Evolutionary conservation across 2,113 vertebrate species (phyloP).

Genomic region (Dicrurus megarhynchus): DNA sequence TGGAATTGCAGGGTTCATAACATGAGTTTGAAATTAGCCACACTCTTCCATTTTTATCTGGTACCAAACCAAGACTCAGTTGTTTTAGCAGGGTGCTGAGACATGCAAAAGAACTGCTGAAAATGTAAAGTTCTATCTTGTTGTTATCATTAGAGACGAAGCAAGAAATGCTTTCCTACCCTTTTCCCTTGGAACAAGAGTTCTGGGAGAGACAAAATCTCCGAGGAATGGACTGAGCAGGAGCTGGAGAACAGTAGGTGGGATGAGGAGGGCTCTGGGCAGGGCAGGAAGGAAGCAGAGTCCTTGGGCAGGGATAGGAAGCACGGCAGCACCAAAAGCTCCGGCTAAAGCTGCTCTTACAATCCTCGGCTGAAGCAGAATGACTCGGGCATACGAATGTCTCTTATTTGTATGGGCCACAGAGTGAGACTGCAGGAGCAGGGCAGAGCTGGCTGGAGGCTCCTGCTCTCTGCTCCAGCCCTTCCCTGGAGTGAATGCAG

Average conservation of each 20-base stretch:
- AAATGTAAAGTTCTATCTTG: background rate
- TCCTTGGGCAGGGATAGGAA: accelerated
- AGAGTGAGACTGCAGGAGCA: background rate
- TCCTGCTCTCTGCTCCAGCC: background rate
- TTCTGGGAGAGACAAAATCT: background rate
- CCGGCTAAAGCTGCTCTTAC: background rate
- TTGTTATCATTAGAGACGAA: background rate
- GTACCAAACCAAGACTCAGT: background rate
- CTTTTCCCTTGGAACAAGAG: background rate
- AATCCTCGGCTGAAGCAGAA: background rate
- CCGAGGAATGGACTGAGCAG: background rate
- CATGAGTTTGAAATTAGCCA: background rate
- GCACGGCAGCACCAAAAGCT: background rate
- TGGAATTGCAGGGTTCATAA: accelerated
- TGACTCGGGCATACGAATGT: accelerated
- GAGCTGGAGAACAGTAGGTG: background rate
- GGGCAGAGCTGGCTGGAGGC: background rate
- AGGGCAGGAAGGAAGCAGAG: background rate
- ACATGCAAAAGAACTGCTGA: background rate
- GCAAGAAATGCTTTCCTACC: background rate
- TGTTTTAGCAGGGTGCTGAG: background rate
- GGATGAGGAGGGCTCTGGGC: background rate
- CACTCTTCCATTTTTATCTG: background rate
- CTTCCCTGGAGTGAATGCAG: background rate
- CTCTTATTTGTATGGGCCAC: background rate